A percentile compares a stretch with the other conserved stretches of the same genome.
Conservation (phyloP, 1,140 invertebrate species). For the Hermatobates lingyangjiaoensis region DNA sequence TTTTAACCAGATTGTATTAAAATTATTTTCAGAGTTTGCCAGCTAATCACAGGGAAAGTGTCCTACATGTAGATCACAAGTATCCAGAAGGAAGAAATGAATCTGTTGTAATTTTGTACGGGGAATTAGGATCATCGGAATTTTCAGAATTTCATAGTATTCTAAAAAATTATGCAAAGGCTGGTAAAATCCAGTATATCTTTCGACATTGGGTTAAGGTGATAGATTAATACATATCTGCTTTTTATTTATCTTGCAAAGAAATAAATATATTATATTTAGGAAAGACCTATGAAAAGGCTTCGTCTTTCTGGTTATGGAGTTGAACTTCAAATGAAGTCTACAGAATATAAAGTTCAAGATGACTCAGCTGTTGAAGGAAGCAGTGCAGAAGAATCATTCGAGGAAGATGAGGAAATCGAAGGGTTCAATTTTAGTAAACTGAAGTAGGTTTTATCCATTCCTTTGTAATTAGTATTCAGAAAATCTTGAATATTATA, state of each 20-base stretch:
- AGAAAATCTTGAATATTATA: background rate
- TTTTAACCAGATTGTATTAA: too few species aligned
- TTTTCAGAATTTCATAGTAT: constrained; percentile 56
- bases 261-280: too few species aligned
- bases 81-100: constrained; percentile 53
- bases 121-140: constrained; percentile 54
- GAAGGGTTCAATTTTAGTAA: constrained; percentile 80
- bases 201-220: constrained; percentile 69
- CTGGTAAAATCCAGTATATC: constrained; percentile 63
- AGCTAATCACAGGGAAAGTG: background rate
- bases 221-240: too few species aligned
- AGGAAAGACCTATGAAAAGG: constrained; percentile 37
- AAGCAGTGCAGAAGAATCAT: constrained; percentile 31
- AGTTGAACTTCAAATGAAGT: constrained; percentile 95
- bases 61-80: constrained; percentile 50
- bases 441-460: constrained; percentile 37
- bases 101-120: constrained; percentile 60
- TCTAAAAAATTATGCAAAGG: constrained; percentile 40
- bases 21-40: too few species aligned
- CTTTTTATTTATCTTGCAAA: too few species aligned
- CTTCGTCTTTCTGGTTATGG: constrained; percentile 87
- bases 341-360: constrained; percentile 97
- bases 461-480: background rate
- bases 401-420: constrained; percentile 45
- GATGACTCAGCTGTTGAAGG: constrained; percentile 65